These are phyloP conservation scores for Scolopax bukidnonensis DNA, from an alignment of 2,797 vertebrate genomes.

Conservation along the genomic window DNA sequence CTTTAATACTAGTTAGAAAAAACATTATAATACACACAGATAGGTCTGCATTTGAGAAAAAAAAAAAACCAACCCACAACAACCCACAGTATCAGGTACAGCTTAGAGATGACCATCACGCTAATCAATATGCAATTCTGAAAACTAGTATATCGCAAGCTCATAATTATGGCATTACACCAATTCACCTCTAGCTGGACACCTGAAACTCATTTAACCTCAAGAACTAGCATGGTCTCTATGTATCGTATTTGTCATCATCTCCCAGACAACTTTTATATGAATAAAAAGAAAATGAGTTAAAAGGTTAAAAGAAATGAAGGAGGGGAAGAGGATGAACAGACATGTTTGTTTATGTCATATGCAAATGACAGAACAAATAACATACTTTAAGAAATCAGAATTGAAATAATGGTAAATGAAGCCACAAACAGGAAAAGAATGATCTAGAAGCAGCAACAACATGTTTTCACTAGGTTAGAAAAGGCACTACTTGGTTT, in stretches of 20 bases:
- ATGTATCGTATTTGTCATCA: background rate
- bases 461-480: background rate
- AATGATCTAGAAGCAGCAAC: background rate
- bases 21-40: background rate
- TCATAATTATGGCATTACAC: background rate
- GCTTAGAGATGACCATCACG: background rate
- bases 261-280: background rate
- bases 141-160: background rate
- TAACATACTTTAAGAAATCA: background rate
- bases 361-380: background rate
- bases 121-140: background rate
- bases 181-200: background rate
- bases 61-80: too few species aligned
- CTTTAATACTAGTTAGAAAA: background rate
- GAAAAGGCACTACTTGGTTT: background rate
- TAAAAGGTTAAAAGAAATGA: background rate
- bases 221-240: background rate
- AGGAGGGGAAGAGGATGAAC: accelerated
- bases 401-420: background rate
- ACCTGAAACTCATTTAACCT: background rate
- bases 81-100: background rate
- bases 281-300: background rate
- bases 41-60: background rate
- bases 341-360: background rate
- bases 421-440: background rate